Evolutionary conservation across 1,140 invertebrate species (phyloP), one percentile per base, ranked within the genome.

Genomic region (Tetragonula clypearis): DNA sequence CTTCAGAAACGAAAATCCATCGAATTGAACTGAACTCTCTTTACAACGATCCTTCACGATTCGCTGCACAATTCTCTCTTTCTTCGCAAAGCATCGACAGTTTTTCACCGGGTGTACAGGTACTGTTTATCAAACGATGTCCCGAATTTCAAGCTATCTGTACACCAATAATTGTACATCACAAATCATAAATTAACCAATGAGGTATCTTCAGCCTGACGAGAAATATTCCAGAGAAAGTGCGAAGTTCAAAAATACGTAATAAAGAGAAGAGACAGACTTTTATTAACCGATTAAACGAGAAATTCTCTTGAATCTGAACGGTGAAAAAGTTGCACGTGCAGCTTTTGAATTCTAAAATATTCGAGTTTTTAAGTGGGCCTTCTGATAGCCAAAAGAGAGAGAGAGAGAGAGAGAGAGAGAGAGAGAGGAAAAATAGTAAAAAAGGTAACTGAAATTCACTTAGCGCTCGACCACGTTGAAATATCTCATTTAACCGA

Each of bases 401-500:
- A 19, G 30, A 6, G 19, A 41, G 26, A 17, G 35, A 2, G 30
- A 76, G 26, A 49, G 30, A 8, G 23, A 19, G 30, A 12, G 19
- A 41, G 26, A 17, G 35, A 2, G 30, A 8, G 23, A 26, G 35
- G 3, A 21, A 49, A 49, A 17, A 23, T 1, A 5, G 17, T 17
- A 15, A 53, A 53, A 49, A n/a, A 21, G 23, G 23, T n/a, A 35
- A 35, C 15, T 77, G 26, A 49, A 79, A 79, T 79, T 49, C 77
- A 66, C 66, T 79, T 66, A 12, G 17, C 23, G 15, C 41, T 17
- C n/a, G 41, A 15, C 49, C 71, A 19, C 49, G 21, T 56, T 58
- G 66, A 80, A 80, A 56, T 66, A 58, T 80, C 79, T 80, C 66
- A 58, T 80, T 80, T 69, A 80, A 26, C 1, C 14, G 79, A 35